These are phyloP conservation scores for Megaceryle torquata DNA, from an alignment of 2,113 vertebrate genomes.

Conservation along the genomic window DNA sequence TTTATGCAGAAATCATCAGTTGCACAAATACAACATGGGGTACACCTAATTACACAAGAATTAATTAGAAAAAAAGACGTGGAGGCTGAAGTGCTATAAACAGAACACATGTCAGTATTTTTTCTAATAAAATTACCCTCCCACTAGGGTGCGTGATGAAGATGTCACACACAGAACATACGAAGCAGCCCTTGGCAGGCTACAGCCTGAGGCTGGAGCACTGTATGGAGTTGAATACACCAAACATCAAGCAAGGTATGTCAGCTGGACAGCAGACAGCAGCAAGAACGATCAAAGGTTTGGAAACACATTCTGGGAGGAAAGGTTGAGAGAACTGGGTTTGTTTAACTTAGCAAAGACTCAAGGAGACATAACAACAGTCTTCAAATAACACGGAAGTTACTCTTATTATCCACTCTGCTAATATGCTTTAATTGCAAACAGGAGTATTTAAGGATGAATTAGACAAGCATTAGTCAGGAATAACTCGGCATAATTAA, in stretches of 20 bases:
- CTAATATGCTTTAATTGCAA: background rate
- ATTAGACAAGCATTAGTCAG: background rate
- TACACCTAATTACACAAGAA: background rate
- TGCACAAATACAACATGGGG: background rate
- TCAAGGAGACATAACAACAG: background rate
- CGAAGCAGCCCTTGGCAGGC: background rate
- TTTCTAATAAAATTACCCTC: background rate
- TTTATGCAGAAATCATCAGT: background rate
- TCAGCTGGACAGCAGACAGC: background rate
- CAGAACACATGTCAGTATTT: background rate
- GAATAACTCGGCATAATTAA: background rate
- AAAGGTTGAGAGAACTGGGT: background rate
- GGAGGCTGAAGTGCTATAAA: background rate
- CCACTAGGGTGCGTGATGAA: background rate
- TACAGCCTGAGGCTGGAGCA: background rate
- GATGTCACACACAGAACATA: background rate
- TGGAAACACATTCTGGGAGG: background rate
- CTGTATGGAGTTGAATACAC: background rate
- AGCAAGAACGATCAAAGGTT: background rate
- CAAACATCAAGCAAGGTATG: background rate
- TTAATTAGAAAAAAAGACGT: background rate
- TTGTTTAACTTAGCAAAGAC: background rate
- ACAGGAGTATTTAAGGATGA: background rate
- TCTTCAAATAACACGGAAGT: background rate
- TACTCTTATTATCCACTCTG: background rate